Percentiles rank a stretch among this genome's conserved stretches.
Evolutionary conservation across 2,888 invertebrate genomes (phyloP).

Genomic region (Subacronicta megacephala): DNA sequence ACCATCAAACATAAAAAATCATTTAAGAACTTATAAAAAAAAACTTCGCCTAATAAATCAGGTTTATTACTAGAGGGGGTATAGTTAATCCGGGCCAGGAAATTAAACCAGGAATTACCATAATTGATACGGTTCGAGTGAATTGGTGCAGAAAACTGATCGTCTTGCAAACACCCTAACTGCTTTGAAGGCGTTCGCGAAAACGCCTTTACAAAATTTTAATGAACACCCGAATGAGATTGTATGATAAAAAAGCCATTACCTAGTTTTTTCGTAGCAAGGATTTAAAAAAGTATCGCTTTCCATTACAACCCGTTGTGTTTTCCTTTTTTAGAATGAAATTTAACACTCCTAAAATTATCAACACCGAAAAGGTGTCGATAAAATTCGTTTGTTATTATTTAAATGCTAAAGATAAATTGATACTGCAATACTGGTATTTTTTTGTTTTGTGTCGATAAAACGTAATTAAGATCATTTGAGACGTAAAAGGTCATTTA

Average conservation of each 20-base stretch:
- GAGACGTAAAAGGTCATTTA: constrained; percentile 35
- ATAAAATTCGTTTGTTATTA: constrained; percentile 47
- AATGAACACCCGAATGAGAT: constrained; percentile 72
- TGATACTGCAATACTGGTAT: constrained; percentile 26
- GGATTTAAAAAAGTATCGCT: constrained; percentile 48
- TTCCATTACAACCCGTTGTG: constrained; percentile 21
- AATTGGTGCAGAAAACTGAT: constrained; percentile 85
- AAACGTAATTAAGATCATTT: constrained; percentile 38
- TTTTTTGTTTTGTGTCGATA: constrained; percentile 29
- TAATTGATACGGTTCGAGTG: constrained; percentile 87
- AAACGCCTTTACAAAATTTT: constrained; percentile 67
- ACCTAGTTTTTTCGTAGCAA: constrained; percentile 32
- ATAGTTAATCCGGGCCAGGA: constrained; percentile 86
- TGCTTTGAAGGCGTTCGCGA: constrained; percentile 60
- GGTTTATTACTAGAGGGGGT: constrained; percentile 82
- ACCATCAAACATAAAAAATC: constrained; percentile 33
- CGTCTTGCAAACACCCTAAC: constrained; percentile 67
- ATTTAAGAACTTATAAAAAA: constrained; percentile 71
- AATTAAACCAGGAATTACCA: constrained; percentile 88
- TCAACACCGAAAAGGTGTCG: constrained; percentile 38
- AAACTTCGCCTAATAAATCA: constrained; percentile 81
- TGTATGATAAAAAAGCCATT: constrained; percentile 66
- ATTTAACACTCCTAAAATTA: constrained; percentile 45
- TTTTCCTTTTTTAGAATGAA: constrained; percentile 43
- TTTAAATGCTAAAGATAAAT: constrained; percentile 44